Evolutionary conservation across 2,797 vertebrate genomes (phyloP).

Genomic region (Heterohyrax brucei): DNA sequence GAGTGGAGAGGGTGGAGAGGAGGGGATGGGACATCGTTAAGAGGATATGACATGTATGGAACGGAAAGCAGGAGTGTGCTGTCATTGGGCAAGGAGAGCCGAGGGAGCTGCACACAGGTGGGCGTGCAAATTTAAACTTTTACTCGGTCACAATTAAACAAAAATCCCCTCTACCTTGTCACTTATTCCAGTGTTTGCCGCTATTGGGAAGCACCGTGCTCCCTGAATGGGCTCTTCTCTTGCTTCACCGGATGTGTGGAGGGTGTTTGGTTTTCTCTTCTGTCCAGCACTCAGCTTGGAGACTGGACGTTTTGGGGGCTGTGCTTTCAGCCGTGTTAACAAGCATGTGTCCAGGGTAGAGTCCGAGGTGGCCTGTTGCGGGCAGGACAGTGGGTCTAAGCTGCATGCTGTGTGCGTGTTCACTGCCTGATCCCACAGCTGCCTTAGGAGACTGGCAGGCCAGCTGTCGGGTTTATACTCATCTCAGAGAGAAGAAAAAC

Average conservation of each 20-base stretch:
- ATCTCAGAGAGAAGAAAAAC: background rate
- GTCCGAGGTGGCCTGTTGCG: constrained; percentile 38
- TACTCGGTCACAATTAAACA: no score
- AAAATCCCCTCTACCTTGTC: no score
- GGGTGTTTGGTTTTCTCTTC: background rate
- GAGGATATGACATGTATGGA: no score
- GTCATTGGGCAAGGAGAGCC: no score
- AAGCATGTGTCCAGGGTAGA: background rate
- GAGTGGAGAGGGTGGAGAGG: no score
- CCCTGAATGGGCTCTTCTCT: background rate
- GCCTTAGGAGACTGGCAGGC: fast-evolving
- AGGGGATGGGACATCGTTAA: no score
- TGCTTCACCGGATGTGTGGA: background rate
- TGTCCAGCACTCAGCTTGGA: background rate
- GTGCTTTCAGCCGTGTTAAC: background rate
- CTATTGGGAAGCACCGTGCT: fast-evolving
- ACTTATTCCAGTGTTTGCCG: fast-evolving
- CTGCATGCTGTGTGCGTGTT: fast-evolving
- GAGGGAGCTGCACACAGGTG: no score
- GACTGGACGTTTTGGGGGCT: background rate
- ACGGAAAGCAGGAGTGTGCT: no score
- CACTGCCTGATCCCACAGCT: fast-evolving
- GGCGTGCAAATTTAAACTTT: no score
- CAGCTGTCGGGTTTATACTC: fast-evolving
- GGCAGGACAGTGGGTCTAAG: background rate